Evolutionary conservation across 2,113 vertebrate species (phyloP).

Genomic region (Trinectes maculatus): DNA sequence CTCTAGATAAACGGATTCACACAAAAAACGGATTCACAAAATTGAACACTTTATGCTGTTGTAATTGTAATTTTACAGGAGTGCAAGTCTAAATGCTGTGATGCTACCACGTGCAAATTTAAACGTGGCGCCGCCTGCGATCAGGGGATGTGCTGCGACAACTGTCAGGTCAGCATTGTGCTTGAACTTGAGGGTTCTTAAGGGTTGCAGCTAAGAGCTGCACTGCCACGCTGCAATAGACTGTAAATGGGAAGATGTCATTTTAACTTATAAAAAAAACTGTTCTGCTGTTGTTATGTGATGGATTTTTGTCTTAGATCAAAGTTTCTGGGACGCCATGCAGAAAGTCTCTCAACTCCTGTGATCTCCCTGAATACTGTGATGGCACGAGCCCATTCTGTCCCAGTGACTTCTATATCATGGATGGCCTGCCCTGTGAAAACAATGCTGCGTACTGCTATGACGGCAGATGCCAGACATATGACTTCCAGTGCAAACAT

Average conservation of each 20-base stretch:
- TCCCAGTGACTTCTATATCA: constrained; percentile 83
- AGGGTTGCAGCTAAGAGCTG: not conserved
- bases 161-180: constrained; percentile 83
- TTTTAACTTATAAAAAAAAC: not conserved
- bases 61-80: no score
- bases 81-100: constrained; percentile 85
- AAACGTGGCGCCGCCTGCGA: constrained; percentile 83
- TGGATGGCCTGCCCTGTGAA: constrained; percentile 85
- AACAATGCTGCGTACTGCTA: constrained; percentile 84
- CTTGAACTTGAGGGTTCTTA: not conserved
- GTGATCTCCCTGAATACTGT: constrained; percentile 91
- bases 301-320: constrained; percentile 72
- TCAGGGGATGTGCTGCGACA: constrained; percentile 84
- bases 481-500: constrained; percentile 84
- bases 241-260: not conserved
- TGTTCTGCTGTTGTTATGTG: not conserved
- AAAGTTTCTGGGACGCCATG: constrained; percentile 83
- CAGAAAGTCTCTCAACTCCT: constrained; percentile 74
- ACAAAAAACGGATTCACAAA: no score
- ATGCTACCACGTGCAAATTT: constrained; percentile 86
- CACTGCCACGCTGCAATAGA: not conserved
- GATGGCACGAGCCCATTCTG: constrained; percentile 80
- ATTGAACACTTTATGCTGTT: no score
- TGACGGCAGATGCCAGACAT: constrained; percentile 87
- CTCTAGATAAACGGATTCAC: not conserved